Evolutionary conservation across 2,797 vertebrate genomes (phyloP).

Genomic region (Rhinogobio ventralis): DNA sequence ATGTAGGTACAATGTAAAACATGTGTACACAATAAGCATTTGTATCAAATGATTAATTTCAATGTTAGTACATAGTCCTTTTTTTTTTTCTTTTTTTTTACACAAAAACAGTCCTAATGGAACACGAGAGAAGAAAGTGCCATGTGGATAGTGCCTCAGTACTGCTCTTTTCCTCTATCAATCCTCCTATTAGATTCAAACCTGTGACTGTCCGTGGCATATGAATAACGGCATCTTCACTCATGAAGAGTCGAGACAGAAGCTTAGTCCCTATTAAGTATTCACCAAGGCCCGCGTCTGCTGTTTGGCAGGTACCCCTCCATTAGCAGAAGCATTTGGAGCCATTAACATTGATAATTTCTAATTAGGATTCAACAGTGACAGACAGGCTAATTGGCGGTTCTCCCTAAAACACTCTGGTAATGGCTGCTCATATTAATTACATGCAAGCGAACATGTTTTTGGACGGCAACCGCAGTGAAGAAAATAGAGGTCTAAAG

Average conservation of each 20-base stretch:
- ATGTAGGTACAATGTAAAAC: too few species aligned
- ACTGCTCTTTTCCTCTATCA: background rate
- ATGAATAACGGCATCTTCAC: background rate
- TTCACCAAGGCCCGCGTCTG: slow-evolving; percentile 59
- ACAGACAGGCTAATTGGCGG: slow-evolving; percentile 65
- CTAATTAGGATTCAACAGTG: slow-evolving; percentile 68
- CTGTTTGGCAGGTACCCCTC: slow-evolving; percentile 67
- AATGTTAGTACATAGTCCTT: too few species aligned
- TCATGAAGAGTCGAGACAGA: slow-evolving; percentile 6
- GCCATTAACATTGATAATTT: slow-evolving; percentile 66
- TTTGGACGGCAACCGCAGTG: slow-evolving; percentile 41
- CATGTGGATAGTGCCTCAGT: background rate
- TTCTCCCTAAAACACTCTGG: slow-evolving; percentile 61
- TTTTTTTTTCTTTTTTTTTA: too few species aligned
- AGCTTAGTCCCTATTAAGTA: slow-evolving; percentile 57
- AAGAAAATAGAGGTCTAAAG: slow-evolving; percentile 36
- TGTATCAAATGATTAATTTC: too few species aligned
- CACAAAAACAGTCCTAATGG: background rate
- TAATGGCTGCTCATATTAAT: slow-evolving; percentile 62
- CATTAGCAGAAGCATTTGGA: slow-evolving; percentile 66
- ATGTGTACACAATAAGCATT: too few species aligned
- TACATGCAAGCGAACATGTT: slow-evolving; percentile 55
- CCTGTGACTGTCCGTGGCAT: background rate
- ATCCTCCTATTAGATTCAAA: background rate
- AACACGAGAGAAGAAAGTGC: background rate